A percentile compares a stretch with the other conserved stretches of the same genome.
Evolutionary conservation across 1,140 invertebrate genomes (phyloP).

Genomic region (Heliothis subflexa): DNA sequence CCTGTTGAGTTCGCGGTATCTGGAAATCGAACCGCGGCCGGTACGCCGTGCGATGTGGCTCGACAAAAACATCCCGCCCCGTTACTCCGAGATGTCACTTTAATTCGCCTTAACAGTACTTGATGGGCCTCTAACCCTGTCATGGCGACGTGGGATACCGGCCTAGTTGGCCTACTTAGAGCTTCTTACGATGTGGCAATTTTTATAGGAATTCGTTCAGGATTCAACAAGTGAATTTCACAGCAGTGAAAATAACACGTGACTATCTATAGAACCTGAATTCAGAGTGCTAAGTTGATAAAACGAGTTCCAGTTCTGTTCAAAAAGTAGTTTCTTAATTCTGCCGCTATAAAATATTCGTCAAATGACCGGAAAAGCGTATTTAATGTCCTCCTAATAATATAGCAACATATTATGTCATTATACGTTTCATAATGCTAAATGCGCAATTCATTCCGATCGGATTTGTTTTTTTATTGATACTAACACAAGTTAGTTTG

Average conservation of each 20-base stretch:
- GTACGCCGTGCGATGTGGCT: conserved; percentile 17
- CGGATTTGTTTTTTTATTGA: conserved; percentile 8
- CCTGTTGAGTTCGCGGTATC: conserved; percentile 46
- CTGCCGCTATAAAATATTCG: too few species aligned
- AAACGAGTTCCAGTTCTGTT: too few species aligned
- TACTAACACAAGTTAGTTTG: not conserved
- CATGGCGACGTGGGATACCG: conserved; percentile 52
- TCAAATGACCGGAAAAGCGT: too few species aligned
- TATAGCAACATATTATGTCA: not conserved
- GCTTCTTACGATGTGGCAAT: too few species aligned
- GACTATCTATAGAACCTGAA: too few species aligned
- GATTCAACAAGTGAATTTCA: too few species aligned
- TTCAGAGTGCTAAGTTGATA: too few species aligned
- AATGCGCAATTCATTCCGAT: not conserved
- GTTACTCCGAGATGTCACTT: conserved; percentile 71
- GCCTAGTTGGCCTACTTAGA: conserved; percentile 20
- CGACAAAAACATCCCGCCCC: conserved; percentile 57
- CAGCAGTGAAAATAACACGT: too few species aligned
- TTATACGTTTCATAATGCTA: not conserved
- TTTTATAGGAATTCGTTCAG: too few species aligned
- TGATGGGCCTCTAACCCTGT: conserved; percentile 63
- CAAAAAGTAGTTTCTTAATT: too few species aligned
- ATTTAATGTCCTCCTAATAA: too few species aligned
- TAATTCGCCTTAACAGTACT: conserved; percentile 76
- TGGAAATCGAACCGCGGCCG: conserved; percentile 45